Evolutionary conservation across 2,888 invertebrate genomes (phyloP).

Genomic region (Abrostola tripartita): DNA sequence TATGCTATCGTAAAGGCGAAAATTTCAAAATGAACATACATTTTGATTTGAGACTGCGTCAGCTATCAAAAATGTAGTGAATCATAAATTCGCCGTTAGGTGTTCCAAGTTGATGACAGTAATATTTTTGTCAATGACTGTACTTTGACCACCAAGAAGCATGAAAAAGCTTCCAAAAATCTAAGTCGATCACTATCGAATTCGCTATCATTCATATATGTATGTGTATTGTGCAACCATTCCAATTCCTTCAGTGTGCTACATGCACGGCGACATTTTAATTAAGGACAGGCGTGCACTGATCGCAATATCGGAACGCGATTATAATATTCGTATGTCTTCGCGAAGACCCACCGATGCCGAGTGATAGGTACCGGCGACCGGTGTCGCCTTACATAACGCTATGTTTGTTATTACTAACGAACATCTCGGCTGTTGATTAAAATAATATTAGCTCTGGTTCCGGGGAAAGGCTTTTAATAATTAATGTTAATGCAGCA

Average conservation of each 20-base stretch:
- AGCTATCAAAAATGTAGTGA: too few relatives aligned
- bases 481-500: constrained; percentile 27
- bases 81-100: too few relatives aligned
- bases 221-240: too few relatives aligned
- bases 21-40: too few relatives aligned
- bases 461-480: constrained; percentile 31
- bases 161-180: too few relatives aligned
- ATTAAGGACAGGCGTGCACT: constrained; percentile 86
- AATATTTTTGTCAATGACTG: too few relatives aligned
- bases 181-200: too few relatives aligned
- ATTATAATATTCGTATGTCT: constrained; percentile 88
- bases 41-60: too few relatives aligned
- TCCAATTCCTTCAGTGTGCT: background rate
- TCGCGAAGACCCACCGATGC: constrained; percentile 83
- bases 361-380: constrained; percentile 74
- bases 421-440: constrained; percentile 48
- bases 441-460: constrained; percentile 37
- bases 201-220: too few relatives aligned
- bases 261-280: constrained; percentile 63
- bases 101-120: too few relatives aligned
- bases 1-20: too few relatives aligned
- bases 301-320: constrained; percentile 88
- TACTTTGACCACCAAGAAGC: too few relatives aligned
- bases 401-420: constrained; percentile 64
- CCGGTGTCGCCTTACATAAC: constrained; percentile 82